A percentile compares a stretch with the other conserved stretches of the same genome.
These are phyloP conservation scores for Megamerina dolium DNA, from an alignment of 2,888 invertebrate species.

Conservation along the genomic window DNA sequence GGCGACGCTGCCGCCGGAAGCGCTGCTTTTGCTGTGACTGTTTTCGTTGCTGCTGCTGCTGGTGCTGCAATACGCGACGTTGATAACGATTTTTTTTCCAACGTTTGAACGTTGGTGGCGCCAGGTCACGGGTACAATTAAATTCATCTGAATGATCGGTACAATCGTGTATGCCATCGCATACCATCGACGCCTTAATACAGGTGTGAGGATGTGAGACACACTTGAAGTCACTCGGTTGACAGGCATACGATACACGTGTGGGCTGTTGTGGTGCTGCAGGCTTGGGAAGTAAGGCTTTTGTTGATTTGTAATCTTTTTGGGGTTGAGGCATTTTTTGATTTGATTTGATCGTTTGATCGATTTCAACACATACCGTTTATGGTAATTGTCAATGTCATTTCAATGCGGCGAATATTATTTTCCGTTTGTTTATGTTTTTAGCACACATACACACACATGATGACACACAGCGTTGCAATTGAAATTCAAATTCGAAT, in stretches of 20 bases:
- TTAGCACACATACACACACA: not conserved
- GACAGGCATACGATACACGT: constrained; percentile 33
- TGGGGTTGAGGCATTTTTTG: constrained; percentile 1
- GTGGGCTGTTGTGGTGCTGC: too few species aligned
- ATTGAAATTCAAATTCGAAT: too few species aligned
- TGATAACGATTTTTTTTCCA: constrained; percentile 4
- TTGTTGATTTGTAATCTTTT: constrained; percentile 38
- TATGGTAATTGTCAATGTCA: too few species aligned
- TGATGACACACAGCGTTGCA: too few species aligned
- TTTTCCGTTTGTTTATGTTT: not conserved
- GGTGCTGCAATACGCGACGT: not conserved
- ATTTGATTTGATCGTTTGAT: not conserved
- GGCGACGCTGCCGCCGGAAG: constrained; percentile 7
- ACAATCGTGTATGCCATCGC: constrained; percentile 56
- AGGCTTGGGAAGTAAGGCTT: constrained; percentile 25
- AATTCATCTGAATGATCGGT: constrained; percentile 60
- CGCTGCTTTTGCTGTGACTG: constrained; percentile 10
- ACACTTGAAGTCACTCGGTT: constrained; percentile 46
- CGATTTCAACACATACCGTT: too few species aligned
- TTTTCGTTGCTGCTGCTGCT: constrained; percentile 6
- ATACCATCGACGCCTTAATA: constrained; percentile 47
- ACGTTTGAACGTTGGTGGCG: constrained; percentile 13
- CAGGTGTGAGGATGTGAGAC: constrained; percentile 48
- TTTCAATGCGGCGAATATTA: too few species aligned
- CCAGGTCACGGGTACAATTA: constrained; percentile 49